Conservation (phyloP, 2,888 invertebrate genomes). For the Galerucella pusilla region DNA sequence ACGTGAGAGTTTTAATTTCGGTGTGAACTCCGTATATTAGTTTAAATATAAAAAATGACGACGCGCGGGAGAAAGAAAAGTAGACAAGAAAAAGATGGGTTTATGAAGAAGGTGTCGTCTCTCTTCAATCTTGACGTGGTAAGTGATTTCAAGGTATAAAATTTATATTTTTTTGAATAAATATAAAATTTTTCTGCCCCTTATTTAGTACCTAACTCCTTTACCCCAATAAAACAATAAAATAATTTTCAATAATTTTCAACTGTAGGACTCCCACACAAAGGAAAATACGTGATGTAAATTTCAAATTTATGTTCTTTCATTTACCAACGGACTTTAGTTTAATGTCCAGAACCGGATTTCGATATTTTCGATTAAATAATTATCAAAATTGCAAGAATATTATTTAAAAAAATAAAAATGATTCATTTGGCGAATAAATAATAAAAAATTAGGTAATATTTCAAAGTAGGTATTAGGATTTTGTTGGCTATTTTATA, state of each 20-base stretch:
- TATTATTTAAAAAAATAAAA: too few species aligned
- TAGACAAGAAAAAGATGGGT: conserved; percentile 73
- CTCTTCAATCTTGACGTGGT: conserved; percentile 89
- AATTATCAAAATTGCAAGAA: too few species aligned
- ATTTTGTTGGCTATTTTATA: conserved; percentile 7
- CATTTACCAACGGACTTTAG: conserved; percentile 8
- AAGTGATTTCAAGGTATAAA: conserved; percentile 63
- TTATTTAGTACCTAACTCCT: too few species aligned
- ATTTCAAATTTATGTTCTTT: conserved; percentile 22
- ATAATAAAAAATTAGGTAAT: neutral
- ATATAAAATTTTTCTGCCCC: neutral
- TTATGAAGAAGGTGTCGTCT: conserved; percentile 89
- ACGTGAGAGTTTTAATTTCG: conserved; percentile 33
- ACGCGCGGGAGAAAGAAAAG: conserved; percentile 72
- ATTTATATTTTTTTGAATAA: neutral
- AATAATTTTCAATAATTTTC: conserved; percentile 12
- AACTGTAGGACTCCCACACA: conserved; percentile 3
- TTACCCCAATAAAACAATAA: neutral
- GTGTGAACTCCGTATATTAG: conserved; percentile 11
- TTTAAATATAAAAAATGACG: conserved; percentile 66
- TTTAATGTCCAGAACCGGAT: neutral
- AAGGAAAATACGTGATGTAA: conserved; percentile 27
- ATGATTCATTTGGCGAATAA: neutral
- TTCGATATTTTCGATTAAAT: neutral
- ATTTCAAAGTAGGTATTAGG: neutral